Conservation (phyloP, 2,888 invertebrate species). For the Mongoloraphidia duomilia region DNA sequence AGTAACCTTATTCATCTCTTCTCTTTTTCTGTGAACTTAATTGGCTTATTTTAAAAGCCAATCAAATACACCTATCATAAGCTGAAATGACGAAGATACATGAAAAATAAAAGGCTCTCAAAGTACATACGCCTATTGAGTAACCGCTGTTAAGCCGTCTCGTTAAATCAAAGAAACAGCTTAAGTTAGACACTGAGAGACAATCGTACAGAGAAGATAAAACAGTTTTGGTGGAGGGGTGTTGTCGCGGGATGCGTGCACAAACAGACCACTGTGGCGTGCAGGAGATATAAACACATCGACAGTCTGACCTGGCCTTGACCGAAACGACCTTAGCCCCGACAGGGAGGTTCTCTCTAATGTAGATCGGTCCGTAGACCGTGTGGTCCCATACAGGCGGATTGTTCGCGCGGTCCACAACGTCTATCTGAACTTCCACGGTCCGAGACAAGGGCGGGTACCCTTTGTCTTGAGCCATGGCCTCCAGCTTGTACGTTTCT, state of each 20-base stretch:
- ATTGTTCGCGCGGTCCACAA: conserved; percentile 96
- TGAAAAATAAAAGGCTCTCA: too few relatives aligned
- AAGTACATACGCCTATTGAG: too few relatives aligned
- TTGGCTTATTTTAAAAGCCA: too few relatives aligned
- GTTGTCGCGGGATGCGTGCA: conserved; percentile 28
- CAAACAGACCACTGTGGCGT: conserved; percentile 31
- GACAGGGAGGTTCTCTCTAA: conserved; percentile 94
- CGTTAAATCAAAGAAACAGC: too few relatives aligned
- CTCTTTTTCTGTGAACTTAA: too few relatives aligned
- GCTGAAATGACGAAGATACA: too few relatives aligned
- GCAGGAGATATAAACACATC: conserved; percentile 18
- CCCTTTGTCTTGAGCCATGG: conserved; percentile 97
- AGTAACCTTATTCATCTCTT: too few relatives aligned
- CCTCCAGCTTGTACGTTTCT: conserved; percentile 96
- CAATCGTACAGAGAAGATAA: not conserved
- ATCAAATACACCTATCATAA: too few relatives aligned
- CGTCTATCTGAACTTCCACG: conserved; percentile 96
- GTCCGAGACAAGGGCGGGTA: conserved; percentile 88
- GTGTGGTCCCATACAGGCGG: conserved; percentile 94
- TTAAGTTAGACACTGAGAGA: too few relatives aligned
- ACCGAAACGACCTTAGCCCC: conserved; percentile 96
- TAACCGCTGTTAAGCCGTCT: too few relatives aligned
- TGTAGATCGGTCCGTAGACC: conserved; percentile 93
- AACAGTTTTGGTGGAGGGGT: not conserved
- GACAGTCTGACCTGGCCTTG: conserved; percentile 84